Evolutionary conservation across 2,797 vertebrate species (phyloP), one percentile per base, ranked within the genome.

Genomic region (Eulemur albifrons): DNA sequence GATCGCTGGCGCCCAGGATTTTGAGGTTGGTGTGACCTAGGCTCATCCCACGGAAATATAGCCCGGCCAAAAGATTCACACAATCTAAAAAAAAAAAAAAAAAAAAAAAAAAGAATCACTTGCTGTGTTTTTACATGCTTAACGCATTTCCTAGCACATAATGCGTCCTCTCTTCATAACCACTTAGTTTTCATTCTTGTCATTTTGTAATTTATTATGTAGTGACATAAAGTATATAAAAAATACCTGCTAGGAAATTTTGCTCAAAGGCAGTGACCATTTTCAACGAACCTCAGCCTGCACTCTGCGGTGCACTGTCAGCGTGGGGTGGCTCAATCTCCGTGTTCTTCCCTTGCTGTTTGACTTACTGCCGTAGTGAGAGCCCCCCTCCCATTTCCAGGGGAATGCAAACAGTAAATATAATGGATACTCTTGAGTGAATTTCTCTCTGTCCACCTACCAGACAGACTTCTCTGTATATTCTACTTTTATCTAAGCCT

Each of bases 391-490:
- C 4, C 1, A 0, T 23, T 45, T 81, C 69, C 9, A 3, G 82
- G 63, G 45, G 27, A 57, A 67, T 54, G 38, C 35, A 73, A 10
- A 30, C 27, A n/a, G 27, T n/a, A 61, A 23, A 84, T n/a, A 57
- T 14, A 48, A 67, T 0, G 5, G 21, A 2, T 9, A 7, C 54
- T 11, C 1, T 1, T 10, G n/a, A 32, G 15, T 8, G 3, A 27
- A 45, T 23, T 35, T 13, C 45, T 45, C 45, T 50, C n/a, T 17
- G 5, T 54, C 76, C 17, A 35, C 2, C 25, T 8, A 17, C n/a
- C 9, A 4, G 6, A 1, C 3, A 14, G 30, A 23, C 65, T 86
- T 25, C 65, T 79, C 38, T 23, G 57, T 35, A 21, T 14, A 11
- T 4, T 59, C 20, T 9, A 17, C 52, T 61, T 95, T 35, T 23